A percentile compares a stretch with the other conserved stretches of the same genome.
Evolutionary conservation across 1,140 invertebrate species (phyloP).

Genomic region (Procambarus virginalis): DNA sequence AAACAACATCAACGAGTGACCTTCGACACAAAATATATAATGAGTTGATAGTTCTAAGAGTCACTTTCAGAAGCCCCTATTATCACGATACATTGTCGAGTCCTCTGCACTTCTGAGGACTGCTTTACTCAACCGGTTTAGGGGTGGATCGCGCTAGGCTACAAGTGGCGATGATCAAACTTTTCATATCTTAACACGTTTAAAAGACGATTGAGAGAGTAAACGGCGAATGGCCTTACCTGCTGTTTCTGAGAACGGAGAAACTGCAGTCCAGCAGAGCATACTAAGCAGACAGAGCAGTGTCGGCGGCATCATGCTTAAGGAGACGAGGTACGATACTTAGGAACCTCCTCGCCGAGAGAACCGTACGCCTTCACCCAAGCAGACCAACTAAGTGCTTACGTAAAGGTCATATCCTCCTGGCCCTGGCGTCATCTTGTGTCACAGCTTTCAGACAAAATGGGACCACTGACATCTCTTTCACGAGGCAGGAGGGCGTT

Average conservation of each 20-base stretch:
- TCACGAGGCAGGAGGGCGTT: neutral
- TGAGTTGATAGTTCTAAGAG: too few species aligned
- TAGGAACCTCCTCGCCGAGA: neutral
- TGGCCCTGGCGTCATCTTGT: neutral
- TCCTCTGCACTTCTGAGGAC: too few species aligned
- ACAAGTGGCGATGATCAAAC: too few species aligned
- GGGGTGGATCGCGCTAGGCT: too few species aligned
- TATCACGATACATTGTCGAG: too few species aligned
- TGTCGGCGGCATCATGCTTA: neutral
- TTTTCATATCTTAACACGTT: too few species aligned
- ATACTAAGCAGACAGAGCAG: neutral
- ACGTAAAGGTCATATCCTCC: neutral
- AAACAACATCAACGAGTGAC: too few species aligned
- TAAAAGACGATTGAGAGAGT: too few species aligned
- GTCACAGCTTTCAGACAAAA: neutral
- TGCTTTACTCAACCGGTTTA: too few species aligned
- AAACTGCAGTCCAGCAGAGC: neutral
- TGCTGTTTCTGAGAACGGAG: neutral
- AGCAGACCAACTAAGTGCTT: neutral
- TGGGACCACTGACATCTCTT: neutral
- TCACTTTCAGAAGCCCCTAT: too few species aligned
- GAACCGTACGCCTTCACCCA: neutral
- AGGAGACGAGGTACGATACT: neutral
- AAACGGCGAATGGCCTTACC: neutral
- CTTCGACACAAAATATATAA: too few species aligned